phyloP scores from a whole-genome alignment of 2,888 invertebrate genomes.

The Drosophila antonietae region DNA sequence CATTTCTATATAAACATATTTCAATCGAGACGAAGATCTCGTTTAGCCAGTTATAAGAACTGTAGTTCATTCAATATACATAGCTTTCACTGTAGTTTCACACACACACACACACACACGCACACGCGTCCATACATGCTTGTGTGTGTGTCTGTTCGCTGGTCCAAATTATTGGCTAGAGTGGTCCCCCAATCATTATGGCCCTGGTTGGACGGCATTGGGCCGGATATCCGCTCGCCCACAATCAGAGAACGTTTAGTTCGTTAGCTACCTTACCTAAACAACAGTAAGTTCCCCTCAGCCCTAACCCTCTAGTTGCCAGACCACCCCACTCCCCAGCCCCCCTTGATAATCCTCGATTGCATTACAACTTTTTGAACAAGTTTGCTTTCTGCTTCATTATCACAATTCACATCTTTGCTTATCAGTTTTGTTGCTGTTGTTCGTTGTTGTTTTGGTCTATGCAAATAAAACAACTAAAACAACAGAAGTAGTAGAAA shows the following conservation, averaged over 20 bases:
- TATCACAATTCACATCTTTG: conserved; percentile 34
- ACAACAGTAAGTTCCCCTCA: background rate
- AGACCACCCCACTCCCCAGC: too few relatives aligned
- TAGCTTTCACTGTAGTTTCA: conserved; percentile 12
- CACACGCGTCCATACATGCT: conserved; percentile 5
- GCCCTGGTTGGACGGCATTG: conserved; percentile 1
- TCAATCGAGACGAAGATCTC: background rate
- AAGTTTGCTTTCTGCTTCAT: conserved; percentile 23
- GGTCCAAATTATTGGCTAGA: conserved; percentile 9
- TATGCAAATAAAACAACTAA: conserved; percentile 39
- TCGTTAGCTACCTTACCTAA: background rate
- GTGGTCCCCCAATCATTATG: conserved; percentile 7
- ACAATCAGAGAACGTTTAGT: conserved; percentile 12
- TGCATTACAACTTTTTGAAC: conserved; percentile 23
- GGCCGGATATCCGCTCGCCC: conserved; percentile 31
- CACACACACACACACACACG: conserved; percentile 11
- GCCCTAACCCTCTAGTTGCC: background rate
- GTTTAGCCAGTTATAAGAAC: background rate
- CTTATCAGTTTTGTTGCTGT: conserved; percentile 39
- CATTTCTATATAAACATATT: background rate
- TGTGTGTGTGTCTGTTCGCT: background rate
- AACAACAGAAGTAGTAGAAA: conserved; percentile 12
- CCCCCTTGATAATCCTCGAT: background rate
- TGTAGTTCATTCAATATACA: background rate
- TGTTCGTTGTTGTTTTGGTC: conserved; percentile 22